These are phyloP conservation scores for Seriola dumerili DNA, from an alignment of 2,113 vertebrate species.

Conservation along the genomic window DNA sequence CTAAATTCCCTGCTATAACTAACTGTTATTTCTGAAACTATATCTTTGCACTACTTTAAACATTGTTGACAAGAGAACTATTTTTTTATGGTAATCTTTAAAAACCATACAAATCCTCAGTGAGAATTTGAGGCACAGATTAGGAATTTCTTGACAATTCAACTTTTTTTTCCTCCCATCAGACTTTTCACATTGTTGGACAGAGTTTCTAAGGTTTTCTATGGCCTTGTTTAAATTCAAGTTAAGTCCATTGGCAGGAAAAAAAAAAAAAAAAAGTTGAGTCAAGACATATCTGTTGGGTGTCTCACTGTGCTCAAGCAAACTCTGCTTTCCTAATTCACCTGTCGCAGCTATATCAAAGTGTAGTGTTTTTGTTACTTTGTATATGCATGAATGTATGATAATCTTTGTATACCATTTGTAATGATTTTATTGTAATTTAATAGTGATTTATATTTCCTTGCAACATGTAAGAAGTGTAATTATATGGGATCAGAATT, in stretches of 20 bases:
- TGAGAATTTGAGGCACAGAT: constrained; percentile 14
- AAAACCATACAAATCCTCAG: constrained; percentile 24
- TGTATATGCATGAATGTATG: constrained; percentile 79
- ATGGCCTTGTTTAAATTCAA: neutral
- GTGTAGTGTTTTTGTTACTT: constrained; percentile 51
- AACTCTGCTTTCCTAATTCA: constrained; percentile 47
- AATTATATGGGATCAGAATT: constrained; percentile 58
- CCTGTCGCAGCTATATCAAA: constrained; percentile 57
- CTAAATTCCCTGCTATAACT: constrained; percentile 51
- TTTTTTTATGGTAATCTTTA: constrained; percentile 57
- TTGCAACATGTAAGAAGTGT: constrained; percentile 59
- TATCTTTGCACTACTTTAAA: constrained; percentile 83
- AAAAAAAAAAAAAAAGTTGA: neutral
- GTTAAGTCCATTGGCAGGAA: neutral
- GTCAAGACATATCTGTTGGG: neutral
- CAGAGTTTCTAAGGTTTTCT: neutral
- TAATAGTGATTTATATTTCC: constrained; percentile 52
- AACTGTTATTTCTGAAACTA: constrained; percentile 71
- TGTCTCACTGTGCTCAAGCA: constrained; percentile 40
- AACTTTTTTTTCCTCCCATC: neutral
- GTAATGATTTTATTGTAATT: constrained; percentile 66
- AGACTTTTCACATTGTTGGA: neutral
- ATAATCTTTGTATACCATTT: constrained; percentile 65
- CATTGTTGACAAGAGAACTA: constrained; percentile 62
- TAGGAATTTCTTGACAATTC: neutral